These are phyloP conservation scores for Ciconia stormi DNA, from an alignment of 2,113 vertebrate species.

Conservation along the genomic window DNA sequence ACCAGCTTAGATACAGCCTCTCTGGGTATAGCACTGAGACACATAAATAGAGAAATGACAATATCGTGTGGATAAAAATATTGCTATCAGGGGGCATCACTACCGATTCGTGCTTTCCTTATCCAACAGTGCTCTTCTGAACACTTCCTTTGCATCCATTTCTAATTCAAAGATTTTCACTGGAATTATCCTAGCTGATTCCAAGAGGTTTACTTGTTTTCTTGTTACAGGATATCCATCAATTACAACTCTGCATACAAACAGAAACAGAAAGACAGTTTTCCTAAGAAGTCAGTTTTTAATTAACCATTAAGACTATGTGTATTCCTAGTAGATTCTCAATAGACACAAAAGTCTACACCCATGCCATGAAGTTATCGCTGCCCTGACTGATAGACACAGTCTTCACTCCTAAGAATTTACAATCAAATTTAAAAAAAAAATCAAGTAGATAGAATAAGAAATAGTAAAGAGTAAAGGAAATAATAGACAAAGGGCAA, in stretches of 20 bases:
- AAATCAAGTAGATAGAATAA: not conserved
- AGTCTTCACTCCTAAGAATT: not conserved
- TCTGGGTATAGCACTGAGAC: not conserved
- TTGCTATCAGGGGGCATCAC: not conserved
- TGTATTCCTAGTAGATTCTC: not conserved
- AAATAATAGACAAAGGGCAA: not conserved
- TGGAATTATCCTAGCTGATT: conserved; percentile 83
- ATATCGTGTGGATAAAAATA: not conserved
- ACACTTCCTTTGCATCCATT: conserved; percentile 83
- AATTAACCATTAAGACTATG: not conserved
- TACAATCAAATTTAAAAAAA: not conserved
- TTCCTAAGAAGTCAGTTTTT: not conserved
- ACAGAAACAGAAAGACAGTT: conserved; percentile 1
- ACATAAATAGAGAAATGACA: not conserved
- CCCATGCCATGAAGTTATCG: not conserved
- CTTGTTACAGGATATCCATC: conserved; percentile 90
- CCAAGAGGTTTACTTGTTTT: conserved; percentile 81
- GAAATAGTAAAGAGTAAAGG: not conserved
- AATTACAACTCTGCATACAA: conserved; percentile 83
- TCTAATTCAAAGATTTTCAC: conserved; percentile 85
- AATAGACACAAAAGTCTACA: not conserved
- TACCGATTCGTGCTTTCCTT: conserved; percentile 79
- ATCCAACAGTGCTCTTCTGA: conserved; percentile 82
- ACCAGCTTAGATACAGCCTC: not conserved
- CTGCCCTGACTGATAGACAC: not conserved